Evolutionary conservation across 2,113 vertebrate species (phyloP).

Genomic region (Plecturocebus donacophilus): DNA sequence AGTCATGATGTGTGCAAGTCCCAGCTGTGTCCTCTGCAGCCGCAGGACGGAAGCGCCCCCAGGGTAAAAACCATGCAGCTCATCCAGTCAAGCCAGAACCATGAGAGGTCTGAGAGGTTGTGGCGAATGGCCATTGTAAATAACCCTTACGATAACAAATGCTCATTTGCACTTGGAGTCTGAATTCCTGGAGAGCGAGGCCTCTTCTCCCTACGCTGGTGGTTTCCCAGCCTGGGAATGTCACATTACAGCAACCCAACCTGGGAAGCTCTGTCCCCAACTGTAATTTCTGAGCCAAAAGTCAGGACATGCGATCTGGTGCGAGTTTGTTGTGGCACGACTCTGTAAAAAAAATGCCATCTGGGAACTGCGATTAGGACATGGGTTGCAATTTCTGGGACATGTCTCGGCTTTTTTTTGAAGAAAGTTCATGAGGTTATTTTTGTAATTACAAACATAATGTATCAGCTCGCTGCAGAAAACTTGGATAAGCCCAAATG

Average conservation of each 20-base stretch:
- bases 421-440: not conserved
- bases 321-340: too few species aligned
- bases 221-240: not conserved
- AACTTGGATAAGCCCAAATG: not conserved
- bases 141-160: not conserved
- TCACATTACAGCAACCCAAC: not conserved
- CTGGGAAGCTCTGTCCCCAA: not conserved
- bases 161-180: not conserved
- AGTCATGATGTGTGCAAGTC: not conserved
- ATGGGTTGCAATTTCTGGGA: not conserved
- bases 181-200: fast-evolving
- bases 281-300: not conserved
- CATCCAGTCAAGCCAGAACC: not conserved
- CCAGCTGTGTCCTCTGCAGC: not conserved
- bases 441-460: not conserved
- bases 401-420: not conserved
- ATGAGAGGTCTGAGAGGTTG: not conserved
- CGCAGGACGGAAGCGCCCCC: fast-evolving
- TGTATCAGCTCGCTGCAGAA: not conserved
- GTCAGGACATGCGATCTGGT: fast-evolving
- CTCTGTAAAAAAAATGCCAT: fast-evolving
- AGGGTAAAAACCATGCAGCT: conserved; percentile 50
- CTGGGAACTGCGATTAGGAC: not conserved
- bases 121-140: not conserved
- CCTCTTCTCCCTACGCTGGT: not conserved